Percentiles rank a stretch among this genome's conserved stretches.
Evolutionary conservation across 2,888 invertebrate genomes (phyloP).

Genomic region (Luperina testacea): DNA sequence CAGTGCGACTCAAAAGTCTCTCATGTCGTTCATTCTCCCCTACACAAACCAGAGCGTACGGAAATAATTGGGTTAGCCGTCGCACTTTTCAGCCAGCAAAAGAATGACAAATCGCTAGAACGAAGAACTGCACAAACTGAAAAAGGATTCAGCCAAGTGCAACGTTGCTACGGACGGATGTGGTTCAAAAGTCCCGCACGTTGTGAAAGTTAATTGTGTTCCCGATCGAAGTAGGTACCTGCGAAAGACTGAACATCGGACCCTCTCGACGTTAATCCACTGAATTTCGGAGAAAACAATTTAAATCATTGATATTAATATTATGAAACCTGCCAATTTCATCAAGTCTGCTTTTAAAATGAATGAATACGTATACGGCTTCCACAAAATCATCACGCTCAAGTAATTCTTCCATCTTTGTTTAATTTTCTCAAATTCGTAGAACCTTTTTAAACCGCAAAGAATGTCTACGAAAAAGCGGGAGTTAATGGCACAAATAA

Average conservation of each 20-base stretch:
- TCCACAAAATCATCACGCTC: background rate
- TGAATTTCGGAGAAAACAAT: constrained; percentile 31
- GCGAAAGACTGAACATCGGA: constrained; percentile 11
- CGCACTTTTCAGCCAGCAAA: background rate
- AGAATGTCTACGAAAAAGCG: background rate
- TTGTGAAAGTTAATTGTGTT: constrained; percentile 19
- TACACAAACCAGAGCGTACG: constrained; percentile 16
- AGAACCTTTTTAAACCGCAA: background rate
- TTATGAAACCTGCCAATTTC: constrained; percentile 9
- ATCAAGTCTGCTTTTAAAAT: constrained; percentile 8
- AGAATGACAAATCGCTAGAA: constrained; percentile 12
- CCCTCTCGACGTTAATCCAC: constrained; percentile 11
- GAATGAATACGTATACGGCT: background rate
- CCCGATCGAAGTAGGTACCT: background rate
- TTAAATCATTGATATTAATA: constrained; percentile 22
- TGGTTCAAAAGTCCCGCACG: background rate
- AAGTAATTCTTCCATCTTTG: background rate
- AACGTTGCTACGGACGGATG: background rate
- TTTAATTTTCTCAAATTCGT: background rate
- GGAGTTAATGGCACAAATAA: constrained; percentile 6
- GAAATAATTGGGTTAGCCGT: constrained; percentile 37
- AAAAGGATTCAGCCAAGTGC: constrained; percentile 1
- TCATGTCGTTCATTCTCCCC: constrained; percentile 21
- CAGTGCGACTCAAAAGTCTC: constrained; percentile 14
- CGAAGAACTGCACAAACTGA: constrained; percentile 22